These are phyloP conservation scores for Caerostris darwini DNA, from an alignment of 1,140 invertebrate species.

Conservation along the genomic window DNA sequence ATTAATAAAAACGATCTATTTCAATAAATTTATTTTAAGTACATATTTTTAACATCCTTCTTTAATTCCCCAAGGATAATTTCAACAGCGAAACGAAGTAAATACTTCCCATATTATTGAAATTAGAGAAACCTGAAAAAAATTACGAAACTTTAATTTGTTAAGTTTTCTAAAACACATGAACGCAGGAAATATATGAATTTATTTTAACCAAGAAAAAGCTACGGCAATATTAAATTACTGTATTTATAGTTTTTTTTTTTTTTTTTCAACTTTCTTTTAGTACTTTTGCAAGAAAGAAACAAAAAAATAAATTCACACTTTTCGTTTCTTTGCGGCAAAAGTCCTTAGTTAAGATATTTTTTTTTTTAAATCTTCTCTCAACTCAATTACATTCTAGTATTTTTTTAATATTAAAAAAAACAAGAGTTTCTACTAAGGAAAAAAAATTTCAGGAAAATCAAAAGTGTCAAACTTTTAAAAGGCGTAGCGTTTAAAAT, in stretches of 20 bases:
- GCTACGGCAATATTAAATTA: no score
- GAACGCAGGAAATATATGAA: not conserved
- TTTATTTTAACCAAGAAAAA: not conserved
- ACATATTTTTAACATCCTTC: no score
- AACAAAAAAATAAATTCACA: no score
- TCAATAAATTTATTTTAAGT: no score
- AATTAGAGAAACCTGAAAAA: not conserved
- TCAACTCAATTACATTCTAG: not conserved
- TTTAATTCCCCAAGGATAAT: no score
- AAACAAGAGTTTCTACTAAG: not conserved
- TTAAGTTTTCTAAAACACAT: not conserved
- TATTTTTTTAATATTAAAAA: not conserved
- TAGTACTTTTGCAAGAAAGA: no score
- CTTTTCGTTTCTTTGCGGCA: no score
- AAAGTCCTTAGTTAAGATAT: no score
- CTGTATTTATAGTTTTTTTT: no score
- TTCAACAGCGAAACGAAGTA: not conserved
- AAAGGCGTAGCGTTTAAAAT: not conserved
- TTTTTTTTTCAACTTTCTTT: no score
- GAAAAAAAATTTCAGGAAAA: not conserved
- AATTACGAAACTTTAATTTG: not conserved
- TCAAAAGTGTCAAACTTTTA: no score
- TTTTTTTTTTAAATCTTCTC: not conserved
- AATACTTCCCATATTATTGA: not conserved
- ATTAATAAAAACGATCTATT: no score